Base-by-base conservation (phyloP, 2,797 vertebrate genomes). In the Thalassophryne amazonica region DNA sequence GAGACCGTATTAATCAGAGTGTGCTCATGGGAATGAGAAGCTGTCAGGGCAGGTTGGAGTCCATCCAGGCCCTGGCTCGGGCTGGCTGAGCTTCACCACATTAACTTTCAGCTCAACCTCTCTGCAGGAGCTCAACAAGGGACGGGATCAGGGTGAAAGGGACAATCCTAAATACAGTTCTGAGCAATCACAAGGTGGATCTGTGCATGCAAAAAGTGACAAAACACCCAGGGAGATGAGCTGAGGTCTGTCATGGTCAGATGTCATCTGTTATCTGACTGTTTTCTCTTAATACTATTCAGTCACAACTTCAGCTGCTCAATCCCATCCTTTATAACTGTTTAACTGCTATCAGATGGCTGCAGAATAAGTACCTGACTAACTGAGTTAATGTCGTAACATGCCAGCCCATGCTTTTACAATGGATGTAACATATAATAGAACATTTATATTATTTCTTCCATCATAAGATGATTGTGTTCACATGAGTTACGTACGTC, bases 311-410 rank as follows among this genome's bases (percentile, higher is more conserved):
- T 31, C 65, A 53, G 29, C 18, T 27, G 36, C 32, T 68, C 32
- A 3, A 34, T 47, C 23, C 35, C 63, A 74, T 32, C 42, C 45
- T 48, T 23, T 31, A 31, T 50, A 59, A 33, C 28, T 33, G 51
- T 28, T 50, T 66, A 75, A 83, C 66, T 29, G 31, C 65, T 85
- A 70, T 83, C 69, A 70, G 11, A 21, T 24, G 46, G 56, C 57
- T 46, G 69, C 60, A 65, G 42, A 35, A 37, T 19, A 27, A 28
- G n/a, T 47, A 17, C 51, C 32, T 29, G 49, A 31, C 15, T 21
- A 3, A n/a, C 39, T 37, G 22, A 47, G 35, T 60, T 60, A 15
- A 49, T 14, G 16, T 27, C 24, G 5, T 14, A 60, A 0, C 5
- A 25, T 45, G 51, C 5, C 3, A 24, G 18, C 7, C 18, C 1